Evolutionary conservation across 2,113 vertebrate species (phyloP), one percentile per base, ranked within the genome.

Genomic region (Ptychochromis oligacanthus): DNA sequence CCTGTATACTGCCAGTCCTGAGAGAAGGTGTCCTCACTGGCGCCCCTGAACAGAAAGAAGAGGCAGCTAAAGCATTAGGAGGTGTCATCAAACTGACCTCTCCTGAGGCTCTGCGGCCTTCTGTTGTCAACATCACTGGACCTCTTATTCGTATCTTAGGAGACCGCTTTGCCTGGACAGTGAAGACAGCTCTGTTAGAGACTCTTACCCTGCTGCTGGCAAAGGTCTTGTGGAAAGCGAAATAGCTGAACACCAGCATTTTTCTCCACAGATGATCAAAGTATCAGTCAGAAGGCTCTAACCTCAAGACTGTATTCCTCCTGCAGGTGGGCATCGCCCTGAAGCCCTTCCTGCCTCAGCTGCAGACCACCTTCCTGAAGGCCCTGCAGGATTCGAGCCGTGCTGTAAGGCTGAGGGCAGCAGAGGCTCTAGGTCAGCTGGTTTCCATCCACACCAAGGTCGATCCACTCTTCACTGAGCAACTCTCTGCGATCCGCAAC

Each of bases 341-440:
- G 93, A 99, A 99, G 93, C 98, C 98, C 0, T 99, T 99, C 95
- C 96, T 99, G 92, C 98, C 98, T 20, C 98, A 99, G 82, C 93
- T 99, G 76, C 98, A 99, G 95, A 99, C 98, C 84, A 99, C 98
- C 31, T 99, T 99, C 93, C 97, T 98, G 52, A 99, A 99, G 94
- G 98, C 98, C 4, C 94, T 99, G 4, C 98, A 99, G 92, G 98
- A 99, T 83, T 96, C 97, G 0, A 98, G 98, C 90, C 96, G 98
- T 0, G 96, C 96, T 0, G 98, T 99, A 81, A 96, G 98, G 79
- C 96, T 99, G 20, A 97, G 97, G 87, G 98, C 98, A 0, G 98
- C 98, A 0, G 97, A 99, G 9, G 98, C 98, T 0, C 95, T 99
- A 0, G 98, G 98, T 17, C 97, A 98, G 24, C 96, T 99, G 87